phyloP scores from a whole-genome alignment of 2,797 vertebrate species.

The Sebastes iracundus region DNA sequence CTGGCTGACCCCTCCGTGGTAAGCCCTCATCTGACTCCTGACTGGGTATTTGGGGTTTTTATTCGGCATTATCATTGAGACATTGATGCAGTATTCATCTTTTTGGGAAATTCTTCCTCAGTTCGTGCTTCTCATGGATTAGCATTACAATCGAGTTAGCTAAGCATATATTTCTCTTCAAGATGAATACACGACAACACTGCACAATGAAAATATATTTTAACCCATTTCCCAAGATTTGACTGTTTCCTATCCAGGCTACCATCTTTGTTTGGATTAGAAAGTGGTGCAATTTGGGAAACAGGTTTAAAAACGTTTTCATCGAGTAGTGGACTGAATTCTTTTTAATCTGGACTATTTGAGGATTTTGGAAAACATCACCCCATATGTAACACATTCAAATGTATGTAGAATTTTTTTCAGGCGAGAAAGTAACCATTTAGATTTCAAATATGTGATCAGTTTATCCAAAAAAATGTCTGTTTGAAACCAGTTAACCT shows the following conservation, averaged over 20 bases:
- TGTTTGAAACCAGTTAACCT: neutral
- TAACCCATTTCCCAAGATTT: neutral
- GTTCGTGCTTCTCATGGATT: too few relatives aligned
- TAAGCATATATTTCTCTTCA: too few relatives aligned
- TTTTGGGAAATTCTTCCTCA: too few relatives aligned
- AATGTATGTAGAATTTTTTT: neutral
- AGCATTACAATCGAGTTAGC: too few relatives aligned
- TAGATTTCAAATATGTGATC: neutral
- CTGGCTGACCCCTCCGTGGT: slow-evolving; percentile 9
- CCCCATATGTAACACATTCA: neutral
- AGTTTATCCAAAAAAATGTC: neutral
- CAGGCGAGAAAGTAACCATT: neutral
- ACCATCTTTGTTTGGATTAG: neutral
- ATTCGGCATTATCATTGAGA: too few relatives aligned
- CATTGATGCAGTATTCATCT: too few relatives aligned
- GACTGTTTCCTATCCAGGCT: neutral
- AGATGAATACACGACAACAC: too few relatives aligned
- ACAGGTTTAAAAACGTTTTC: neutral
- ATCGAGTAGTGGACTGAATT: too few relatives aligned
- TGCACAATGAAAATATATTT: too few relatives aligned
- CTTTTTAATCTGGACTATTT: neutral
- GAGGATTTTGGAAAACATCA: neutral
- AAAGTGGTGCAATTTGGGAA: neutral
- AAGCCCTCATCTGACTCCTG: neutral
- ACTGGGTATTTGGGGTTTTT: too few relatives aligned